A percentile compares a stretch with the other conserved stretches of the same genome.
Evolutionary conservation across 2,113 vertebrate genomes (phyloP).

Genomic region (Gobius niger): DNA sequence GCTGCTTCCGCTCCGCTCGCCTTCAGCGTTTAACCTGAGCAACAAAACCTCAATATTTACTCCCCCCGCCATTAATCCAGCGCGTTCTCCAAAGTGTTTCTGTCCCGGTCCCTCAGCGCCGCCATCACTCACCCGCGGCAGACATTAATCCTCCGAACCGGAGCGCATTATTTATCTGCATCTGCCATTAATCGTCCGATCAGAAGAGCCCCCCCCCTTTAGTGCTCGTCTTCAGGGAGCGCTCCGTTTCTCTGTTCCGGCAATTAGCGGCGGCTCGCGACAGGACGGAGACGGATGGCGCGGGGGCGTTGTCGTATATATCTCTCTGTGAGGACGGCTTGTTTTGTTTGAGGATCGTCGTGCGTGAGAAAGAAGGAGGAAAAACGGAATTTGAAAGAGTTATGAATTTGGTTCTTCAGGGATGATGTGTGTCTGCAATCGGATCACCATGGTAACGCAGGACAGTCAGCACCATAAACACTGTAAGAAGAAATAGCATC

Average conservation of each 20-base stretch:
- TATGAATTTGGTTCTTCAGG: too few relatives aligned
- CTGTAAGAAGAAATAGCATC: too few relatives aligned
- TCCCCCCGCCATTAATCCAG: neutral
- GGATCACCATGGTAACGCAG: too few relatives aligned
- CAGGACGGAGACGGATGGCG: neutral
- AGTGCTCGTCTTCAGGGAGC: neutral
- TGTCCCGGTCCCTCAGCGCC: neutral
- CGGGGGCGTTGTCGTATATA: neutral
- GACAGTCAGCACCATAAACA: too few relatives aligned
- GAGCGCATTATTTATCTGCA: neutral
- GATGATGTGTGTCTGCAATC: too few relatives aligned
- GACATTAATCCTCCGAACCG: conserved; percentile 2
- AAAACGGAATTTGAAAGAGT: neutral
- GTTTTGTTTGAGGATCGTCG: neutral
- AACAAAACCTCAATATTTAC: neutral
- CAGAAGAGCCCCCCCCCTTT: neutral
- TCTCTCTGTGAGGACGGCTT: neutral
- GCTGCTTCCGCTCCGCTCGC: too few relatives aligned
- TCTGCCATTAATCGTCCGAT: neutral
- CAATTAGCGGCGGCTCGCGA: neutral
- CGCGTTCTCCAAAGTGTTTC: conserved; percentile 4
- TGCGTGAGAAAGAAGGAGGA: neutral
- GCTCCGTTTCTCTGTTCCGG: conserved; percentile 6
- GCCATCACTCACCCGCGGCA: neutral
- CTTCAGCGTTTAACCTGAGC: too few relatives aligned